Conservation (phyloP, 2,888 invertebrate genomes). For the Nycteola revayana region DNA sequence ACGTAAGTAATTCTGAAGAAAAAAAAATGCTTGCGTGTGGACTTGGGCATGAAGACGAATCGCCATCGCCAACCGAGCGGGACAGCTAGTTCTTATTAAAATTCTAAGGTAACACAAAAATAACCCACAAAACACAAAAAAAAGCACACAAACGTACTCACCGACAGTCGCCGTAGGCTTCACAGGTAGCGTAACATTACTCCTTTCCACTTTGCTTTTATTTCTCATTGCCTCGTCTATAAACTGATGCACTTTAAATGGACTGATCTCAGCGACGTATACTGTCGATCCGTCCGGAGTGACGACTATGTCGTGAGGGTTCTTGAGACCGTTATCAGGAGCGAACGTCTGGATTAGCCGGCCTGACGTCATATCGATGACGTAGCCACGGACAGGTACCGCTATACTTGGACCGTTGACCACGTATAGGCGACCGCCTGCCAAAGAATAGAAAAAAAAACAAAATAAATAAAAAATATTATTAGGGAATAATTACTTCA, state of each 20-base stretch:
- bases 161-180: slow-evolving; percentile 74
- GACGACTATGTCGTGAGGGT: slow-evolving; percentile 92
- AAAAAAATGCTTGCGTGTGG: too few species aligned
- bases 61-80: too few species aligned
- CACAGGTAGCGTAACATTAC: slow-evolving; percentile 32
- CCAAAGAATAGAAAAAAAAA: too few species aligned
- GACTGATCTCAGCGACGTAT: slow-evolving; percentile 90
- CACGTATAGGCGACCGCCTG: slow-evolving; percentile 87
- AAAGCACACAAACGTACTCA: slow-evolving; percentile 53
- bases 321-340: slow-evolving; percentile 78
- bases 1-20: too few species aligned
- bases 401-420: slow-evolving; percentile 86
- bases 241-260: slow-evolving; percentile 82
- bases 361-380: slow-evolving; percentile 84
- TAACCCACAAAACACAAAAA: slow-evolving; percentile 32
- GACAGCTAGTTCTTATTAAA: too few species aligned
- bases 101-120: slow-evolving; percentile 3
- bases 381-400: slow-evolving; percentile 85
- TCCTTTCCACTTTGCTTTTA: slow-evolving; percentile 28
- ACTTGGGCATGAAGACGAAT: too few species aligned
- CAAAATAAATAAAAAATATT: too few species aligned
- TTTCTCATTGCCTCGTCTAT: slow-evolving; percentile 42
- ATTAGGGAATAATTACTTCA: too few species aligned
- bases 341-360: slow-evolving; percentile 84
- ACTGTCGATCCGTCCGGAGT: slow-evolving; percentile 84